Evolutionary conservation across 2,113 vertebrate species (phyloP), one percentile per base, ranked within the genome.

Genomic region (Cyanistes caeruleus): DNA sequence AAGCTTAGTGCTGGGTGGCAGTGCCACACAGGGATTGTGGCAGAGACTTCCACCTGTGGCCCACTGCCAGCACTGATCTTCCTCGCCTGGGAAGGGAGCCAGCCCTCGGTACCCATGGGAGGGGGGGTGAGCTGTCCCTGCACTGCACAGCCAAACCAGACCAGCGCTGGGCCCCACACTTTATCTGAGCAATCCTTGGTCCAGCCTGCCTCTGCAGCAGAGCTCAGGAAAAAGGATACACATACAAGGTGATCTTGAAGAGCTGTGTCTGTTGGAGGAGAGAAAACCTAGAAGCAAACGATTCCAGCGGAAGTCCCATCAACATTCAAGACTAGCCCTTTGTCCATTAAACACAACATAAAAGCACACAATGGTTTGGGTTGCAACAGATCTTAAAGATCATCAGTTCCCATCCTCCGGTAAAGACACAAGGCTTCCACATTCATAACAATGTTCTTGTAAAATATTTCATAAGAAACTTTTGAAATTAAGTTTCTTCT

Each of bases 81-180:
- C 65, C 43, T 33, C 0, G 1, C 21, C 59, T 33, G 64, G 73
- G 80, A 77, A 58, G 63, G 63, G 8, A 87, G 76, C 41, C 80
- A 74, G 68, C 59, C 19, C 48, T 13, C 10, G 30, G 58, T 35
- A 53, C 22, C 49, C 28, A 25, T 13, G 13, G 55, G 68, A 78
- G 27, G 39, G 35, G 31, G 27, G 15, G 41, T 4, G 2, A 35
- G 39, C 33, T 7, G 7, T 39, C 41, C 68, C 65, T 37, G 28
- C 39, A 22, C 6, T 2, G 1, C 28, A 43, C 44, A 30, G 35
- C 65, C 39, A 8, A 20, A 19, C 12, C 51, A 39, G 35, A 43
- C 14, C 18, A 4, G 8, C 46, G 82, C 4, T 46, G 43, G 64
- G 41, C 21, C 31, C 16, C 53, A 49, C 0, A 0, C 21, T 49